Percentiles rank a stretch among this genome's conserved stretches.
Conservation (phyloP, 2,113 vertebrate genomes). For the Chlorodrepanis virens region DNA sequence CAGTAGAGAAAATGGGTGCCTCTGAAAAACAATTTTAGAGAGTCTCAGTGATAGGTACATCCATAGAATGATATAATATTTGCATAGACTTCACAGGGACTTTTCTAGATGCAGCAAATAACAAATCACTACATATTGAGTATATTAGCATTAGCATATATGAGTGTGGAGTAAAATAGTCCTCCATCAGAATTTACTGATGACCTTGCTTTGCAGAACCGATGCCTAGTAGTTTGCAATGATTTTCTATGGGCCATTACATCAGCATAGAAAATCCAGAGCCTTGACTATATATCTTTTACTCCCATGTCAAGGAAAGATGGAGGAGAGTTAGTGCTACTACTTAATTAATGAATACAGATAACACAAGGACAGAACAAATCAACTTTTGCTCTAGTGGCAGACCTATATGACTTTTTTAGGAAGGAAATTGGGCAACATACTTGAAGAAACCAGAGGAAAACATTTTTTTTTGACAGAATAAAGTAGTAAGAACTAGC, state of each 20-base stretch:
- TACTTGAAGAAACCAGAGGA: not conserved
- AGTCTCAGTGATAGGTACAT: not conserved
- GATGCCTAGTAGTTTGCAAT: not conserved
- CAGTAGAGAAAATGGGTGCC: not conserved
- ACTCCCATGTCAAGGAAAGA: not conserved
- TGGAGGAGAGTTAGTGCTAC: not conserved
- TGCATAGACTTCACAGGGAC: not conserved
- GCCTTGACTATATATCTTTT: not conserved
- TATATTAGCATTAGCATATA: not conserved
- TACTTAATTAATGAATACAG: not conserved
- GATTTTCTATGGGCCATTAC: not conserved
- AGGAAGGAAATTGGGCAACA: not conserved
- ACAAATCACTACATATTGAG: not conserved
- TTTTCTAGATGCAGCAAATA: not conserved
- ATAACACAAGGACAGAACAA: not conserved
- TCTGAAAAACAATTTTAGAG: not conserved
- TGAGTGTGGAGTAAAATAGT: not conserved
- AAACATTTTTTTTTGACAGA: not conserved
- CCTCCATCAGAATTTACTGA: not conserved
- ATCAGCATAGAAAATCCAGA: not conserved
- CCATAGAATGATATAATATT: not conserved
- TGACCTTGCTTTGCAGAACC: not conserved
- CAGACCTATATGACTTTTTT: not conserved
- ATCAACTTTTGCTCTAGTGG: not conserved
- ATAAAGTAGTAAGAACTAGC: not conserved